A percentile compares a stretch with the other conserved stretches of the same genome.
phyloP scores from a whole-genome alignment of 2,113 vertebrate species.

The Prunella fulvescens region DNA sequence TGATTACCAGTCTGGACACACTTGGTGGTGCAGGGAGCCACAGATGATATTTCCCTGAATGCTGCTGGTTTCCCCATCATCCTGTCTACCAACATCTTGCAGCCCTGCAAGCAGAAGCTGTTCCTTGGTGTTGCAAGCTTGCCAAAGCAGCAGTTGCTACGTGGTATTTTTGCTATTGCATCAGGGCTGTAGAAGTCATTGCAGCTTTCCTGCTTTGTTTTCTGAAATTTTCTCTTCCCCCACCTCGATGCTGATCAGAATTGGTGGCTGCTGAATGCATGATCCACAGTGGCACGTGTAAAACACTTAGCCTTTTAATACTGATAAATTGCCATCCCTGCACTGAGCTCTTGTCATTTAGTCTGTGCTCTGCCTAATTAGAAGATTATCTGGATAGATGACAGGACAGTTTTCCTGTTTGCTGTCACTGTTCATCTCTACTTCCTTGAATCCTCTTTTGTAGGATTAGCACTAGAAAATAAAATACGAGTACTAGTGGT shows the following conservation, averaged over 20 bases:
- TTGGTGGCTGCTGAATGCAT: background rate
- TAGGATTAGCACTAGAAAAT: background rate
- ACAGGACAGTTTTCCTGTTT: background rate
- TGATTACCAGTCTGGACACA: accelerated
- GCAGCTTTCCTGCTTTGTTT: background rate
- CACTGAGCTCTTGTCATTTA: background rate
- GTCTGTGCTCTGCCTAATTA: background rate
- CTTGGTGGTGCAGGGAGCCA: background rate
- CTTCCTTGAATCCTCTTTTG: background rate
- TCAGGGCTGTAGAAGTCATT: background rate
- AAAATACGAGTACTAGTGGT: background rate
- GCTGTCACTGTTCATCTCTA: background rate
- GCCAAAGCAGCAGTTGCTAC: background rate
- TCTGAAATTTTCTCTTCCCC: background rate
- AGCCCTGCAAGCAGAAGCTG: background rate
- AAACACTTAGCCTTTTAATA: background rate
- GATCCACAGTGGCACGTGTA: background rate
- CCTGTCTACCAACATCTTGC: accelerated
- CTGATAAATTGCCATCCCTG: background rate
- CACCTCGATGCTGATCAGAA: background rate
- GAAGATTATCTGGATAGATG: background rate
- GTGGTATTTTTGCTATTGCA: background rate
- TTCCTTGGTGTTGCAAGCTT: background rate
- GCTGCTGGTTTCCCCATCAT: background rate
- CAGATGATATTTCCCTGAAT: background rate